These are phyloP conservation scores for Phortica okadai DNA, from an alignment of 2,888 invertebrate genomes.

Conservation along the genomic window DNA sequence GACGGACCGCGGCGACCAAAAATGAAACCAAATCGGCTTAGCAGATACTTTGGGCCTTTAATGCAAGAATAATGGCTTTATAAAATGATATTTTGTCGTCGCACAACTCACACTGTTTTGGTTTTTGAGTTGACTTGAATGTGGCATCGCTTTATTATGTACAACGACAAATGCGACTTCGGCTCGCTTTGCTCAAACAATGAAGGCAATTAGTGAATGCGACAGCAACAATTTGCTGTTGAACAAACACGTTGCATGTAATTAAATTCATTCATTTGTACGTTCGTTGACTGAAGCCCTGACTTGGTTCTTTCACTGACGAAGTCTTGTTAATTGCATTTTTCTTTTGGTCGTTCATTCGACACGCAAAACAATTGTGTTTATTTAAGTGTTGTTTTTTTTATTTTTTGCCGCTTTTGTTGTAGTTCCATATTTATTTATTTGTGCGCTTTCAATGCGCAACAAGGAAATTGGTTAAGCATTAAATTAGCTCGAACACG, in stretches of 20 bases:
- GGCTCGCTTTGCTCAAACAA: neutral
- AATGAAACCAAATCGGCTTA: slow-evolving; percentile 20
- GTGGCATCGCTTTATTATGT: neutral
- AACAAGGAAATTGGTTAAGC: slow-evolving; percentile 16
- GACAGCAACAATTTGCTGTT: neutral
- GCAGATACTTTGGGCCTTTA: slow-evolving; percentile 15
- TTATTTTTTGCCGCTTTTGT: neutral
- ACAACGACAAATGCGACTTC: neutral
- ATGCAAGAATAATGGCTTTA: slow-evolving; percentile 22
- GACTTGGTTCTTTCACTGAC: neutral
- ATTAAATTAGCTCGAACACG: slow-evolving; percentile 16
- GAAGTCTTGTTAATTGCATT: neutral
- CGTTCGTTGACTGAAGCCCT: neutral
- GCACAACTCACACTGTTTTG: neutral
- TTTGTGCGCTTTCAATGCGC: neutral
- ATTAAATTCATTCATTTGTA: slow-evolving; percentile 13
- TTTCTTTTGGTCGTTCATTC: slow-evolving; percentile 2
- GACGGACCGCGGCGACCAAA: neutral
- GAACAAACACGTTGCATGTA: slow-evolving; percentile 16
- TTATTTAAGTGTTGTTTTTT: neutral
- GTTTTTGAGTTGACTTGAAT: neutral
- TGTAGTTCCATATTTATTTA: neutral
- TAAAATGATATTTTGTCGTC: neutral
- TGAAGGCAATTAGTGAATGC: slow-evolving; percentile 6
- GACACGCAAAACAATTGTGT: slow-evolving; percentile 3